Conservation (phyloP, 2,797 vertebrate genomes). For the Siniperca scherzeri region DNA sequence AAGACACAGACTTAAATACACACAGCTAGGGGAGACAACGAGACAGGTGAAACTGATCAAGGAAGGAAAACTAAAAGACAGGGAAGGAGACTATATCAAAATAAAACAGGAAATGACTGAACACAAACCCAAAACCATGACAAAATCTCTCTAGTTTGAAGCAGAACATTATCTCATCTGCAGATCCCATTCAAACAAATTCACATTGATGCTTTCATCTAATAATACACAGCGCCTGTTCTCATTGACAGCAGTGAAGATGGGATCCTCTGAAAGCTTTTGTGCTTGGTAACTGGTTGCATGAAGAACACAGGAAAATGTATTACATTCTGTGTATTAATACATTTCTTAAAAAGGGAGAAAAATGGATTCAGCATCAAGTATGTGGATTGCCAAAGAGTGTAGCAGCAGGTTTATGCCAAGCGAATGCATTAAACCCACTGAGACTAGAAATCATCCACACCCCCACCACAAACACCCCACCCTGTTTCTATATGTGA, state of each 20-base stretch:
- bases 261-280: slow-evolving; percentile 17
- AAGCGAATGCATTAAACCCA: slow-evolving; percentile 16
- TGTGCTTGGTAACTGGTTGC: not conserved
- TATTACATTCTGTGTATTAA: slow-evolving; percentile 37
- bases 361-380: slow-evolving; percentile 25
- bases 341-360: slow-evolving; percentile 16
- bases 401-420: slow-evolving; percentile 18
- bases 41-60: no score
- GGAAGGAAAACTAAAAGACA: no score
- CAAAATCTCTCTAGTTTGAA: slow-evolving; percentile 17
- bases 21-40: no score
- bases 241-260: slow-evolving; percentile 15
- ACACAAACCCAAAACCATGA: no score
- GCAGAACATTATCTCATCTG: slow-evolving; percentile 25
- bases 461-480: not conserved
- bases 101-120: no score
- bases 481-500: slow-evolving; percentile 30
- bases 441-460: slow-evolving; percentile 13
- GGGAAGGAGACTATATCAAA: no score
- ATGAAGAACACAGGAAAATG: not conserved
- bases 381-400: slow-evolving; percentile 4
- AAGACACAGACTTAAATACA: no score
- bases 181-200: slow-evolving; percentile 6
- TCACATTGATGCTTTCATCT: slow-evolving; percentile 28
- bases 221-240: slow-evolving; percentile 11